Percentiles rank a stretch among this genome's conserved stretches.
These are phyloP conservation scores for Chloropsis hardwickii DNA, from an alignment of 2,113 vertebrate species.

Conservation along the genomic window DNA sequence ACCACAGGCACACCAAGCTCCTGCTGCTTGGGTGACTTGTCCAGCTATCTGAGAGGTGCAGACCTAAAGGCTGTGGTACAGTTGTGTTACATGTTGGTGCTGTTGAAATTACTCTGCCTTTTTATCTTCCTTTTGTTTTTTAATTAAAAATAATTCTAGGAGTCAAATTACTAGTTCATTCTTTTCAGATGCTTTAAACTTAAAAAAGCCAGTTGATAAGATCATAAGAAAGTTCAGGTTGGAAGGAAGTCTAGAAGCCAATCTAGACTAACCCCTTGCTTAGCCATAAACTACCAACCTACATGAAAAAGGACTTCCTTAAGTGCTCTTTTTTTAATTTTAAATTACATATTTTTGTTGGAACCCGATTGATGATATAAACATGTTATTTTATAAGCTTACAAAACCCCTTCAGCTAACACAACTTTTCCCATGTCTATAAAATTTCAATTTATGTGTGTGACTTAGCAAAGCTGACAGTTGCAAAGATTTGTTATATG, in stretches of 20 bases:
- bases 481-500: not conserved
- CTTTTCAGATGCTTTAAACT: not conserved
- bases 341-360: not conserved
- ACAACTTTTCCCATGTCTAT: not conserved
- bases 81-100: not conserved
- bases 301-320: not conserved
- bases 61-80: rapidly evolving
- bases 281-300: not conserved
- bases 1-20: not conserved
- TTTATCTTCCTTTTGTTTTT: not conserved
- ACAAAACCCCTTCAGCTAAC: not conserved
- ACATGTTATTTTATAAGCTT: not conserved
- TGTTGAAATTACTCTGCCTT: not conserved
- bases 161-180: not conserved
- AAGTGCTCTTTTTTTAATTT: not conserved
- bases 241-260: not conserved
- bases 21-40: not conserved
- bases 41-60: not conserved
- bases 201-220: not conserved
- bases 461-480: not conserved
- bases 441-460: not conserved
- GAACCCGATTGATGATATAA: not conserved
- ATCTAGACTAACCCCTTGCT: not conserved
- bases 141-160: not conserved
- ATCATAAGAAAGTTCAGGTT: not conserved